Conservation (phyloP, 1,140 invertebrate species). For the Stratiolaelaps scimitus region DNA sequence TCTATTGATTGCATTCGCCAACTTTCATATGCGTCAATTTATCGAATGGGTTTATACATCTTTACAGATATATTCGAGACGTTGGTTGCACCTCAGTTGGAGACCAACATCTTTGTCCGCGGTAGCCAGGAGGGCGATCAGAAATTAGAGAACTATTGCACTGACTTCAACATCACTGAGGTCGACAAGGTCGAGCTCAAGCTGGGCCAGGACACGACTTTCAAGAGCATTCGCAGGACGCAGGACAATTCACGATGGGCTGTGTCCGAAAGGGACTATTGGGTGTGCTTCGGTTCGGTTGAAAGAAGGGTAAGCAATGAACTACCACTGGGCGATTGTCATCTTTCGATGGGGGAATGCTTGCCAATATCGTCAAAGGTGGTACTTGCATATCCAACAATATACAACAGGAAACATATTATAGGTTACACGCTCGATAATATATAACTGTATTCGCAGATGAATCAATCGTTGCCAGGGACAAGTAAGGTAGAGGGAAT, state of each 20-base stretch:
- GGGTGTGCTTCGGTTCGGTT: conserved; percentile 23
- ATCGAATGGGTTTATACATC: too few species aligned
- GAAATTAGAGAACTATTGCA: conserved; percentile 3
- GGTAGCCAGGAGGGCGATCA: conserved; percentile 8
- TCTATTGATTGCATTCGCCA: too few species aligned
- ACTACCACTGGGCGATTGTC: too few species aligned
- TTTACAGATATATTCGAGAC: conserved; percentile 13
- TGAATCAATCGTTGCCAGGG: too few species aligned
- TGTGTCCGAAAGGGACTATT: conserved; percentile 11
- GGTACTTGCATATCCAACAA: too few species aligned
- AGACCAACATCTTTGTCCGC: conserved; percentile 12
- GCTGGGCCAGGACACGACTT: neutral
- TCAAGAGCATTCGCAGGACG: neutral
- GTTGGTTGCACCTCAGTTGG: neutral
- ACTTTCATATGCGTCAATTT: too few species aligned
- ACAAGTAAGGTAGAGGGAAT: too few species aligned
- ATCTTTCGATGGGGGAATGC: too few species aligned
- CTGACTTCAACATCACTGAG: neutral
- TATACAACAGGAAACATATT: too few species aligned
- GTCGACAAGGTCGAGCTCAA: conserved; percentile 11
- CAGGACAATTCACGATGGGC: conserved; percentile 19
- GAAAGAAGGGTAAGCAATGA: neutral
- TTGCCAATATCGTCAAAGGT: too few species aligned
- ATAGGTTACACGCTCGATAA: too few species aligned
- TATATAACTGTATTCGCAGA: too few species aligned